These are phyloP conservation scores for Phataginus tricuspis DNA, from an alignment of 2,797 vertebrate genomes.

Conservation along the genomic window DNA sequence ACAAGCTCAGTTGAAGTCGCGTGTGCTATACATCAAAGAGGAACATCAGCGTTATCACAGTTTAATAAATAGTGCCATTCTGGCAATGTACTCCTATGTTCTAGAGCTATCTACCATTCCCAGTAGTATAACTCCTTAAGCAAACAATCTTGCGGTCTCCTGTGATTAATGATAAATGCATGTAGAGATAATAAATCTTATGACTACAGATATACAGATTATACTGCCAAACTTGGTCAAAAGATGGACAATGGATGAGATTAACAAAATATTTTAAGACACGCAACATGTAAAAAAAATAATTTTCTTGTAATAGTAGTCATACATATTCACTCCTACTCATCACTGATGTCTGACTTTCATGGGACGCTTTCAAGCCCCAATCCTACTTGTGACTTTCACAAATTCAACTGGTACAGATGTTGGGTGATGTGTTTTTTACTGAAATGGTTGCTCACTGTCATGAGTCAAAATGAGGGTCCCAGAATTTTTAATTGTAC, in stretches of 20 bases:
- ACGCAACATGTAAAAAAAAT: constrained; percentile 43
- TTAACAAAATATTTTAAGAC: constrained; percentile 72
- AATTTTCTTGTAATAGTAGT: constrained; percentile 39
- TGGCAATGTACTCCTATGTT: constrained; percentile 86
- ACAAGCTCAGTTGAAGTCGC: constrained; percentile 90
- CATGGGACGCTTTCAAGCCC: background rate
- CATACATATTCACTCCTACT: background rate
- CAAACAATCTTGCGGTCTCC: constrained; percentile 86
- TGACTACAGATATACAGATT: constrained; percentile 60
- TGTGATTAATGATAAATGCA: constrained; percentile 89
- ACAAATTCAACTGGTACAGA: background rate
- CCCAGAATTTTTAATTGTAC: background rate
- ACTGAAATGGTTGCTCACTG: background rate
- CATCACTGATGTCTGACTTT: background rate
- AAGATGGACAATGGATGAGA: constrained; percentile 57
- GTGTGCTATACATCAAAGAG: constrained; percentile 89
- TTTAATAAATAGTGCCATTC: constrained; percentile 90
- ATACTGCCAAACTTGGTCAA: constrained; percentile 58
- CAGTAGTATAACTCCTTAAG: constrained; percentile 84
- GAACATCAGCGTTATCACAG: constrained; percentile 90
- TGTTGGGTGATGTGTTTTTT: background rate
- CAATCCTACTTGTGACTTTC: background rate
- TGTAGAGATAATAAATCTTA: constrained; percentile 85
- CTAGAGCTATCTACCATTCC: constrained; percentile 86
- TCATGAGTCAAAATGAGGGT: background rate